A percentile compares a stretch with the other conserved stretches of the same genome.
phyloP scores from a whole-genome alignment of 2,113 vertebrate genomes.

The Melanostigma gelatinosum region DNA sequence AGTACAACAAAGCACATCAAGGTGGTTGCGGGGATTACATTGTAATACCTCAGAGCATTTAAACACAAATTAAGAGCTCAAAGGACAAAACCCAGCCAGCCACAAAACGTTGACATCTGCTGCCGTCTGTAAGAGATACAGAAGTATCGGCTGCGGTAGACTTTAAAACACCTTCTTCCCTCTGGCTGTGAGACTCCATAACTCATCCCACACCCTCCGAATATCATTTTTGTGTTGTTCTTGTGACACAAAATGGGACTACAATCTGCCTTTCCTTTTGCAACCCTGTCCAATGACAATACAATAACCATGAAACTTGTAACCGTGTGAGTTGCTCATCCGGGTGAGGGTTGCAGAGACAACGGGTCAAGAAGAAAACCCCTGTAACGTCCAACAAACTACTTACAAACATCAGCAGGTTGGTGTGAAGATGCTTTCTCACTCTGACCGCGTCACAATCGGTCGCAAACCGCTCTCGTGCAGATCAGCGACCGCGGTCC shows the following conservation, averaged over 20 bases:
- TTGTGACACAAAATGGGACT: too few relatives aligned
- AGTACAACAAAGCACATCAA: not conserved
- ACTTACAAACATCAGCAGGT: not conserved
- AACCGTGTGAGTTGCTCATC: not conserved
- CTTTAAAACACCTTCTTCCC: too few relatives aligned
- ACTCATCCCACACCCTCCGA: too few relatives aligned
- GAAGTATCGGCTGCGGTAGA: too few relatives aligned
- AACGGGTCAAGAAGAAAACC: constrained; percentile 1
- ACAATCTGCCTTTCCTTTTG: too few relatives aligned
- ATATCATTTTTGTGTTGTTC: too few relatives aligned
- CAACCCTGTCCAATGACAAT: too few relatives aligned
- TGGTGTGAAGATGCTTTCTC: constrained; percentile 26
- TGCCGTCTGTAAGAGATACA: too few relatives aligned
- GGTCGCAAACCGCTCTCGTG: constrained; percentile 12
- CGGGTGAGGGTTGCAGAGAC: not conserved
- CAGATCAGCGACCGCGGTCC: constrained; percentile 51
- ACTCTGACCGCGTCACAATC: constrained; percentile 16
- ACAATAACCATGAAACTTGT: too few relatives aligned
- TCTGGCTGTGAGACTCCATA: too few relatives aligned
- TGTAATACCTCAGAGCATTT: not conserved
- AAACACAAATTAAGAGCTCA: not conserved
- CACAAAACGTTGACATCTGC: too few relatives aligned
- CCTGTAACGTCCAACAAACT: not conserved
- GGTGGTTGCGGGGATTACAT: not conserved
- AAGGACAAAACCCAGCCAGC: too few relatives aligned